Percentiles rank a stretch among this genome's conserved stretches.
Evolutionary conservation across 2,113 vertebrate genomes (phyloP).

Genomic region (Recurvirostra avosetta): DNA sequence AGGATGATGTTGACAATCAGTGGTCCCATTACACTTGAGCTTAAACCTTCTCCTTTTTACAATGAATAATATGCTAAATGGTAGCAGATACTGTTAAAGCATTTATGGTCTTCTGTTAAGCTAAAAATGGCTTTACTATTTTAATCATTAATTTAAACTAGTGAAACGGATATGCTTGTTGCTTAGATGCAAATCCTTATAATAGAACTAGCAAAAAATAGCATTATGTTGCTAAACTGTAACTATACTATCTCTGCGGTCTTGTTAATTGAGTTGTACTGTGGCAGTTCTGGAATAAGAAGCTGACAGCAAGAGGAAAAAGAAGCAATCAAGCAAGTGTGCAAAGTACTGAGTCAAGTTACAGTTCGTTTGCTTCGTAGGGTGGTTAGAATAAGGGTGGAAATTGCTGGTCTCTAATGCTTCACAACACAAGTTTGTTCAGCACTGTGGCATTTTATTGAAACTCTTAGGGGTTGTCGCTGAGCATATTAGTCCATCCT

Average conservation of each 20-base stretch:
- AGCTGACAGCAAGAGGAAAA: neutral
- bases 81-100: neutral
- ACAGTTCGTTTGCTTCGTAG: neutral
- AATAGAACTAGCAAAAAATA: neutral
- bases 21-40: neutral
- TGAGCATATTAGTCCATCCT: neutral
- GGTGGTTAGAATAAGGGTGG: neutral
- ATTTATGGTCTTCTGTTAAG: neutral
- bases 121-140: neutral
- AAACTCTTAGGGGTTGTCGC: neutral
- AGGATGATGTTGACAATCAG: neutral
- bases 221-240: neutral
- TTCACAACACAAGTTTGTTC: neutral
- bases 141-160: neutral
- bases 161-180: neutral
- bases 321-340: neutral
- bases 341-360: neutral
- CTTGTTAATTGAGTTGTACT: neutral
- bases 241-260: neutral
- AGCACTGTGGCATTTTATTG: rapidly evolving
- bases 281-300: neutral
- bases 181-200: neutral
- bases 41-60: neutral
- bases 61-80: neutral
- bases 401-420: neutral